phyloP scores from a whole-genome alignment of 2,888 invertebrate genomes.

The Dryobota labecula region DNA sequence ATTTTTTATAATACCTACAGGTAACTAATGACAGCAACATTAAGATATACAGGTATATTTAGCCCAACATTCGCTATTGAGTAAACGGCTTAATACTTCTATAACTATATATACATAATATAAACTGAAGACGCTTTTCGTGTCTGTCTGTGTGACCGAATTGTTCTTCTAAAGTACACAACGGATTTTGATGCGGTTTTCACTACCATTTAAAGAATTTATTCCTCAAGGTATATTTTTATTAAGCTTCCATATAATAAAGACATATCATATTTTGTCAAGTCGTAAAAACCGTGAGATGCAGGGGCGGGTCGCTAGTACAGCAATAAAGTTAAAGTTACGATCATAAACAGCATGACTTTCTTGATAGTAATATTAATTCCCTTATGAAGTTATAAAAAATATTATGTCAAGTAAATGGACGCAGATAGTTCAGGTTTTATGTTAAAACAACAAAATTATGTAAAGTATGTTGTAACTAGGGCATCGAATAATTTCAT shows the following conservation, averaged over 20 bases:
- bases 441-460: constrained; percentile 38
- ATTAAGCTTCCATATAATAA: neutral
- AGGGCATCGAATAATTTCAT: constrained; percentile 28
- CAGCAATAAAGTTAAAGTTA: constrained; percentile 52
- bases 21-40: neutral
- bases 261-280: too few species aligned
- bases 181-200: neutral
- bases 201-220: neutral
- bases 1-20: neutral
- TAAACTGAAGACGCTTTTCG: too few species aligned
- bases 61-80: neutral
- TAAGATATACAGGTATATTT: neutral
- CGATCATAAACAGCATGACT: constrained; percentile 53
- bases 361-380: constrained; percentile 57
- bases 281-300: neutral
- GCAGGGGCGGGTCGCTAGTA: neutral
- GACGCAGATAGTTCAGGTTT: constrained; percentile 36
- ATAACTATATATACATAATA: too few species aligned
- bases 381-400: constrained; percentile 41
- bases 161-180: neutral
- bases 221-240: neutral
- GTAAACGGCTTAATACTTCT: neutral
- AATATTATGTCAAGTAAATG: constrained; percentile 34
- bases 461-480: constrained; percentile 25
- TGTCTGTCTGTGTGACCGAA: neutral